Evolutionary conservation across 2,113 vertebrate genomes (phyloP).

Genomic region (Fulmarus glacialis): DNA sequence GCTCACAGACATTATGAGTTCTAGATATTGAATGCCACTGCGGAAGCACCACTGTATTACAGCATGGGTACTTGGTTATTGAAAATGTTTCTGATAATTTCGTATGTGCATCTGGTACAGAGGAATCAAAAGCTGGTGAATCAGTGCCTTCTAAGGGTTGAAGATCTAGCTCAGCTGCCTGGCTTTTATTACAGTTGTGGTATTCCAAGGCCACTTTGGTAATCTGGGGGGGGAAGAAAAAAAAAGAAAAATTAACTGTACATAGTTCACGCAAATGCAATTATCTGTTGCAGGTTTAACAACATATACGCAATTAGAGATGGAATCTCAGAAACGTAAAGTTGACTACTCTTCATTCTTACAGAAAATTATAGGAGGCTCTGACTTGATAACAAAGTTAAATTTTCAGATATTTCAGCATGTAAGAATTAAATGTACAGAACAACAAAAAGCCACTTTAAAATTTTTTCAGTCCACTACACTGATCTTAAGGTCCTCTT

Average conservation of each 20-base stretch:
- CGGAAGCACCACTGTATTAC: conserved; percentile 83
- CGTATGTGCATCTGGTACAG: not conserved
- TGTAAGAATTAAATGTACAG: not conserved
- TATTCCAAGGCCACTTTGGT: conserved; percentile 90
- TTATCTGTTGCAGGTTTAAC: not conserved
- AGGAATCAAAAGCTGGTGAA: conserved; percentile 11
- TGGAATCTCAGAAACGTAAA: not conserved
- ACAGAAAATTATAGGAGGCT: not conserved
- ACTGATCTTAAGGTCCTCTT: not conserved
- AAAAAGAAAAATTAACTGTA: not conserved
- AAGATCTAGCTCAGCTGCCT: conserved; percentile 37
- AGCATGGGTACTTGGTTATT: conserved; percentile 74
- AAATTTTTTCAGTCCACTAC: not conserved
- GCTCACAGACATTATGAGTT: conserved; percentile 84
- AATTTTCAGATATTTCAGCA: not conserved
- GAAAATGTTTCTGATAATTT: not conserved
- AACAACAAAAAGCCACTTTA: not conserved
- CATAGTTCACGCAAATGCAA: not conserved
- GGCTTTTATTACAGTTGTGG: conserved; percentile 82
- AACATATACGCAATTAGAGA: not conserved
- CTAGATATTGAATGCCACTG: conserved; percentile 74
- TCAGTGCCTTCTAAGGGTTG: conserved; percentile 39
- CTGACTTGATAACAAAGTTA: not conserved
- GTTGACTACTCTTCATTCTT: not conserved
- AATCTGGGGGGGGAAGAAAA: conserved; percentile 70